Conservation (phyloP, 1,140 invertebrate species). For the Caenorhabditis brenneri region DNA sequence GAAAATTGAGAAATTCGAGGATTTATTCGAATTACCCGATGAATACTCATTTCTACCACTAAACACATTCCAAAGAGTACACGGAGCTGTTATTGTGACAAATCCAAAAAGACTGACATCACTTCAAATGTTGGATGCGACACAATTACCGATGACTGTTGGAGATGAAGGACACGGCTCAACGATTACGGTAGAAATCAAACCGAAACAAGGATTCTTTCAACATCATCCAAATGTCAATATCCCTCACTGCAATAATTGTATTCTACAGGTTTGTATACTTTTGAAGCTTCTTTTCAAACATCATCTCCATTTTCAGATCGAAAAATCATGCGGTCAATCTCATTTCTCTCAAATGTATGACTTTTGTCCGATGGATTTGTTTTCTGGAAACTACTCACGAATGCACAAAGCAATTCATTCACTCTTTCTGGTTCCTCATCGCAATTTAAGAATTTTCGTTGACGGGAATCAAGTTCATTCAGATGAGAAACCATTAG, state of each 20-base stretch:
- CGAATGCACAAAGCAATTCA: conserved; percentile 61
- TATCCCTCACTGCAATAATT: conserved; percentile 68
- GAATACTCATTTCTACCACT: conserved; percentile 46
- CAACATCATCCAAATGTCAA: conserved; percentile 61
- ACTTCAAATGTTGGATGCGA: conserved; percentile 68
- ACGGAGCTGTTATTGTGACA: neutral
- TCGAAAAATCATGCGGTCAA: conserved; percentile 64
- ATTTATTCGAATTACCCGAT: conserved; percentile 54
- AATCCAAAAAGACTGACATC: conserved; percentile 54
- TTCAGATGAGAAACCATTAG: conserved; percentile 6
- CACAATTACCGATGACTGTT: conserved; percentile 60
- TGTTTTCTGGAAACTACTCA: conserved; percentile 63
- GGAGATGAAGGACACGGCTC: conserved; percentile 46
- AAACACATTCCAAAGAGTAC: conserved; percentile 29
- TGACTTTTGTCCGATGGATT: conserved; percentile 68
- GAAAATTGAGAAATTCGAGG: conserved; percentile 63
- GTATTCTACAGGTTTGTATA: conserved; percentile 64
- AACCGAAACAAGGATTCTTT: conserved; percentile 61
- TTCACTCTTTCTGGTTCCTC: conserved; percentile 63
- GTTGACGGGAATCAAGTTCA: conserved; percentile 62
- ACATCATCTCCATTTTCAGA: conserved; percentile 52
- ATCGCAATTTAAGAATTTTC: conserved; percentile 68
- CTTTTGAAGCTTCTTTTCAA: conserved; percentile 37
- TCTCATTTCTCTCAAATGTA: conserved; percentile 65
- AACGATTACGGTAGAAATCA: conserved; percentile 69